Conservation (phyloP, 2,888 invertebrate species). For the Tanytarsus gracilentus region DNA sequence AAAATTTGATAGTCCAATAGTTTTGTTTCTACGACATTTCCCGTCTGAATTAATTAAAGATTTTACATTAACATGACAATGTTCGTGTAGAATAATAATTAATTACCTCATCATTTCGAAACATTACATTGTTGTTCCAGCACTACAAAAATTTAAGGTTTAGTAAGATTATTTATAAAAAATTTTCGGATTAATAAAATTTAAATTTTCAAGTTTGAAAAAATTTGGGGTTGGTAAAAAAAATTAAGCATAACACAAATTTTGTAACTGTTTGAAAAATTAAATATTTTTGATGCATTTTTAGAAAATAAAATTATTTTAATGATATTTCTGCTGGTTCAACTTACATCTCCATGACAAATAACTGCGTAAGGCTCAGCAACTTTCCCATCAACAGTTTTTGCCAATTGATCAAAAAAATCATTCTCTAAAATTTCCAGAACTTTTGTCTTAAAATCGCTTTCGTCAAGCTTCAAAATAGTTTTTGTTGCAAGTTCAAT, state of each 20-base stretch:
- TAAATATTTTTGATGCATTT: no score
- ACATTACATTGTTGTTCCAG: neutral
- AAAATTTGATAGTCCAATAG: constrained; percentile 40
- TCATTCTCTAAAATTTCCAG: constrained; percentile 33
- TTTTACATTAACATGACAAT: neutral
- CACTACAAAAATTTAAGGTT: neutral
- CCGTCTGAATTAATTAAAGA: constrained; percentile 30
- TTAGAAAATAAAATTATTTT: no score
- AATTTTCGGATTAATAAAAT: no score
- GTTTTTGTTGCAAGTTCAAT: constrained; percentile 30
- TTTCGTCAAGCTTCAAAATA: constrained; percentile 31
- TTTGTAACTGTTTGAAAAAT: neutral
- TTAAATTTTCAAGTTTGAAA: no score
- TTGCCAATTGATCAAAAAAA: no score
- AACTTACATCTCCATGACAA: constrained; percentile 37
- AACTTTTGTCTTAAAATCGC: constrained; percentile 33
- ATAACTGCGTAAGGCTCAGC: constrained; percentile 38
- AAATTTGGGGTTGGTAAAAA: no score
- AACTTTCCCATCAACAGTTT: constrained; percentile 32
- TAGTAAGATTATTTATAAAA: no score
- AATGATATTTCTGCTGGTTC: no score
- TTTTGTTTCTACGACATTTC: constrained; percentile 33
- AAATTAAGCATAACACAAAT: neutral
- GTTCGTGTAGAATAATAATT: no score
- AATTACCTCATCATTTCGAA: neutral